A percentile compares a stretch with the other conserved stretches of the same genome.
These are phyloP conservation scores for Piprites chloris DNA, from an alignment of 2,113 vertebrate genomes.

Conservation along the genomic window DNA sequence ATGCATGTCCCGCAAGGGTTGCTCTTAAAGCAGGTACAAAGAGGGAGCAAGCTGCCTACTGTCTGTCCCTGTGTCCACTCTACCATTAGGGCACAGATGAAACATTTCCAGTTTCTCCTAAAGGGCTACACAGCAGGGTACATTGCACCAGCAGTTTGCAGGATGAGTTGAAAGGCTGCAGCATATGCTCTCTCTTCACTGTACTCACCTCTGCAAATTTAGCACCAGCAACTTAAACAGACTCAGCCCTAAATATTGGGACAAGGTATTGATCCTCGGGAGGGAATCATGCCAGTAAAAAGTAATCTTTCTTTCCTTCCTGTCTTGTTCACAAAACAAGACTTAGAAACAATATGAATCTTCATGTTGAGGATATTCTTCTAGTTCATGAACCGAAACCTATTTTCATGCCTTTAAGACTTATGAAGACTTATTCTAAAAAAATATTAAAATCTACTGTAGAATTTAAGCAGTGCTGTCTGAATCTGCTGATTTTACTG, in stretches of 20 bases:
- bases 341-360: background rate
- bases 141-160: background rate
- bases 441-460: background rate
- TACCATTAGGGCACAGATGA: background rate
- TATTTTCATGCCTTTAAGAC: background rate
- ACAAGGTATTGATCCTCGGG: background rate
- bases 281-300: background rate
- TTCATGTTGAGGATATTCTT: background rate
- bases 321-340: background rate
- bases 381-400: background rate
- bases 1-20: background rate
- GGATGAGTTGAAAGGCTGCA: background rate
- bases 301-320: background rate
- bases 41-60: background rate
- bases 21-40: background rate
- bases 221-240: background rate
- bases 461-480: background rate
- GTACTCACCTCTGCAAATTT: background rate
- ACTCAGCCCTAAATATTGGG: background rate
- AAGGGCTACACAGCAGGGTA: constrained; percentile 6
- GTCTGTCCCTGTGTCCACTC: background rate
- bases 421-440: background rate
- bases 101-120: constrained; percentile 8
- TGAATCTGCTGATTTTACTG: background rate
- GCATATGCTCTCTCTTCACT: background rate